Evolutionary conservation across 1,140 invertebrate genomes (phyloP), one percentile per base, ranked within the genome.

Genomic region (Charaxes varanes): DNA sequence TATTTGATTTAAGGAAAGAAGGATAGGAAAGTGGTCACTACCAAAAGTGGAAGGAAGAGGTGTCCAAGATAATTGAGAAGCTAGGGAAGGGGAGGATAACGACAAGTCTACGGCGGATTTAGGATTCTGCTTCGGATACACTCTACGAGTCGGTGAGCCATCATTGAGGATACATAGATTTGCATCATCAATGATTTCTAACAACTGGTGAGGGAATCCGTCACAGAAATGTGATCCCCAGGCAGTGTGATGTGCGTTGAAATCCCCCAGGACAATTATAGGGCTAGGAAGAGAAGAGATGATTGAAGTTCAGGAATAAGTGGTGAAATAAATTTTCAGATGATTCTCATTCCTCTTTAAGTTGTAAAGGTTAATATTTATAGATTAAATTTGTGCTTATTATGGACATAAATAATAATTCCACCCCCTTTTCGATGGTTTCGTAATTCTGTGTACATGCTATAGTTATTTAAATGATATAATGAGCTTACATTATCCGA

Each of bases 241-340:
- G 3, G n/a, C n/a, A 14, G 27, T 40, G 8, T 40, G 26, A 12
- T 40, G 36, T 7, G 36, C 14, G 18, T 40, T 40, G 7, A 40
- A 40, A 19, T 40, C 36, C 2, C 37, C 37, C 14, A 41, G 8
- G 8, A 42, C 13, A 24, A 42, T 6, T 13, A 23, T 8, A 11
- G 40, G 40, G 6, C 3, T 12, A n/a, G 40, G 30, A 18, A 42
- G 31, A 1, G 14, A 32, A 13, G 40, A 24, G 3, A 42, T 6
- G 31, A 33, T 2, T 8, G 16, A 7, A 43, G 14, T 8, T 43
- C 16, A n/a, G 15, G 7, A 3, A 22, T 3, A 6, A 41, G 12
- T 16, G 18, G n/a, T n/a, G n/a, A n/a, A n/a, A n/a, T n/a, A n/a
- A n/a, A n/a, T n/a, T n/a, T n/a, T n/a, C n/a, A n/a, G n/a, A n/a